A percentile compares a stretch with the other conserved stretches of the same genome.
Conservation (phyloP, 2,888 invertebrate genomes). For the Parapristionchus giblindavisi region DNA sequence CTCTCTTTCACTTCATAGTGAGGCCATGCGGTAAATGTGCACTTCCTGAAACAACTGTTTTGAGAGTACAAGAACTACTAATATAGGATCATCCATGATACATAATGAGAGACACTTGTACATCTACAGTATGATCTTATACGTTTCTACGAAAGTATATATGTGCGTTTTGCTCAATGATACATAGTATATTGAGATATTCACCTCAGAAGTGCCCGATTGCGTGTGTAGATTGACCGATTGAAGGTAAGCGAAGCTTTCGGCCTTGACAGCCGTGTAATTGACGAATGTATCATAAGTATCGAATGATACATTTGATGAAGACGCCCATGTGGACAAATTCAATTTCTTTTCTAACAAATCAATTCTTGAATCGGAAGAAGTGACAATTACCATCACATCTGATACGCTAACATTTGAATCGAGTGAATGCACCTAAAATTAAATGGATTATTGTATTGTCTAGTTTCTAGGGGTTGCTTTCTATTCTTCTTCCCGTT, state of each 20-base stretch:
- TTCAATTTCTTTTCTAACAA: slow-evolving; percentile 31
- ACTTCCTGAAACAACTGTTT: slow-evolving; percentile 20
- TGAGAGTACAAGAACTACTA: background rate
- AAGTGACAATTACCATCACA: slow-evolving; percentile 25
- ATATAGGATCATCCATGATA: background rate
- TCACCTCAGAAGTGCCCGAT: slow-evolving; percentile 18
- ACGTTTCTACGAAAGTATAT: no score
- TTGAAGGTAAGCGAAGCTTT: slow-evolving; percentile 13
- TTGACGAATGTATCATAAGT: slow-evolving; percentile 37
- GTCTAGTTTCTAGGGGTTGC: no score
- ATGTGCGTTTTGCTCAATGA: no score
- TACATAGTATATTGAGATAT: background rate
- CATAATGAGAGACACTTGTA: background rate
- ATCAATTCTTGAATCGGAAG: slow-evolving; percentile 33
- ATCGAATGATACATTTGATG: slow-evolving; percentile 38
- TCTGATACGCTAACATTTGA: slow-evolving; percentile 28
- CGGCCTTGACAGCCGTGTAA: slow-evolving; percentile 28
- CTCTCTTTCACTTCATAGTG: slow-evolving; percentile 8
- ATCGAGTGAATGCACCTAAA: slow-evolving; percentile 35
- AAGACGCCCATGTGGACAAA: slow-evolving; percentile 33
- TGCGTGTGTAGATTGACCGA: slow-evolving; percentile 18
- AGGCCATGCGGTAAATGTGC: slow-evolving; percentile 34
- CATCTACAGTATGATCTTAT: no score
- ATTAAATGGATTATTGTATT: background rate
- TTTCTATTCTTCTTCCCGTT: no score